Percentiles rank a stretch among this genome's conserved stretches.
phyloP scores from a whole-genome alignment of 2,888 invertebrate genomes.

The Acronicta alni region DNA sequence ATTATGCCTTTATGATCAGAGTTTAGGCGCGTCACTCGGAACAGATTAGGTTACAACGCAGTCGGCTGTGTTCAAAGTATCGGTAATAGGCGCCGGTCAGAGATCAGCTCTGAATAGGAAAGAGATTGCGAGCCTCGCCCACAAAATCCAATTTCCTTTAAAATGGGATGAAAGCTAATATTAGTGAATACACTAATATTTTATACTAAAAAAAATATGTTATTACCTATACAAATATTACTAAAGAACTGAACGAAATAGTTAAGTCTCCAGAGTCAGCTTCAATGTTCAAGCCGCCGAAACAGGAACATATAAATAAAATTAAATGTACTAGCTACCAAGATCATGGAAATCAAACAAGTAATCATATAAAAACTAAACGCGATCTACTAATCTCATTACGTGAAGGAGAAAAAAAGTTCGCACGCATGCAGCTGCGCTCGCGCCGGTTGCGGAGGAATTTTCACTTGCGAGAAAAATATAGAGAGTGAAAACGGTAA shows the following conservation, averaged over 20 bases:
- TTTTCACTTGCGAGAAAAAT: slow-evolving; percentile 85
- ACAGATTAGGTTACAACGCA: slow-evolving; percentile 8
- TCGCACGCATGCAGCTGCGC: slow-evolving; percentile 45
- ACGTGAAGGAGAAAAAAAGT: slow-evolving; percentile 56
- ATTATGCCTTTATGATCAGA: slow-evolving; percentile 8
- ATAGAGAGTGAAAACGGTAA: slow-evolving; percentile 86
- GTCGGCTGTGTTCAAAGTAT: slow-evolving; percentile 2
- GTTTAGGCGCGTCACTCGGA: not conserved
- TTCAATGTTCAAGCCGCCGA: no score
- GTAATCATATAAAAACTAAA: slow-evolving; percentile 31
- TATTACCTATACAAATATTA: no score
- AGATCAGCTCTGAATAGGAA: slow-evolving; percentile 6
- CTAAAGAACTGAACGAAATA: no score
- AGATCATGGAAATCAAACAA: slow-evolving; percentile 22
- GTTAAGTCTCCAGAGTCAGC: no score
- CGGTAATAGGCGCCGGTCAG: not conserved
- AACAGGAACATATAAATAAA: not conserved
- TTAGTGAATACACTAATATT: no score
- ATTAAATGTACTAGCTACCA: not conserved
- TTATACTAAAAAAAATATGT: no score
- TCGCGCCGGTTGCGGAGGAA: slow-evolving; percentile 57
- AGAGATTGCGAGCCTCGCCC: not conserved
- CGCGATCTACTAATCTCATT: slow-evolving; percentile 57
- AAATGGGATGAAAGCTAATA: not conserved
- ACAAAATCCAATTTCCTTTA: slow-evolving; percentile 8